Percentiles rank a stretch among this genome's conserved stretches.
phyloP scores from a whole-genome alignment of 2,797 vertebrate species.

The Dryobates pubescens region DNA sequence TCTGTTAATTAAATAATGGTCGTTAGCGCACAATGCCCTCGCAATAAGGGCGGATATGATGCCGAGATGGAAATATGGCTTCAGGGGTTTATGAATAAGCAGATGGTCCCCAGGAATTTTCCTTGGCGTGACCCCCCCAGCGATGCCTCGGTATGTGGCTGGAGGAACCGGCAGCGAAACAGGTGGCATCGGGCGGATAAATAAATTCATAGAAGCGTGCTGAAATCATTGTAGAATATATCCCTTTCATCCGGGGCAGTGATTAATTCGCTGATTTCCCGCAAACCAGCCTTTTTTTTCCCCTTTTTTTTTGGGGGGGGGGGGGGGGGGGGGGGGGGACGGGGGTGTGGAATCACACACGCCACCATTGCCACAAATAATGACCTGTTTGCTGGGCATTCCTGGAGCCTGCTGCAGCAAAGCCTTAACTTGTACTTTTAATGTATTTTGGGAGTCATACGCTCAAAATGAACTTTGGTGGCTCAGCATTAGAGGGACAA shows the following conservation, averaged over 20 bases:
- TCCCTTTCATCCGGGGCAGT: slow-evolving; percentile 52
- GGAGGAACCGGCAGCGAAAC: slow-evolving; percentile 56
- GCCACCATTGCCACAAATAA: slow-evolving; percentile 44
- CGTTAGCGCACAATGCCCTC: slow-evolving; percentile 72
- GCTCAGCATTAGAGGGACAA: background rate
- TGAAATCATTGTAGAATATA: slow-evolving; percentile 68
- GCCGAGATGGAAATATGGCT: slow-evolving; percentile 52
- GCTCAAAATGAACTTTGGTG: background rate
- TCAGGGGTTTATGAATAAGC: slow-evolving; percentile 65
- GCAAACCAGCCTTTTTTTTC: slow-evolving; percentile 21
- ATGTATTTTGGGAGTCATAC: background rate
- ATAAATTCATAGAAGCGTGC: slow-evolving; percentile 68
- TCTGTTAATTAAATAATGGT: slow-evolving; percentile 84
- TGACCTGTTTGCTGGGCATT: slow-evolving; percentile 56
- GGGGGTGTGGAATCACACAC: background rate
- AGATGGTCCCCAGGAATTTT: slow-evolving; percentile 70
- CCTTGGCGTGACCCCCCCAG: slow-evolving; percentile 36
- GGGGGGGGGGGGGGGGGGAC: too few relatives aligned
- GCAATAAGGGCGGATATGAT: slow-evolving; percentile 44
- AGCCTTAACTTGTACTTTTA: background rate
- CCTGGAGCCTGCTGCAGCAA: background rate
- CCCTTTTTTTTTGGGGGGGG: background rate
- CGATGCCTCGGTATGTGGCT: slow-evolving; percentile 55
- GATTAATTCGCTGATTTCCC: slow-evolving; percentile 68
- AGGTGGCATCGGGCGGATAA: slow-evolving; percentile 75